A percentile compares a stretch with the other conserved stretches of the same genome.
Evolutionary conservation across 2,113 vertebrate genomes (phyloP).

Genomic region (Dasyurus viverrinus): DNA sequence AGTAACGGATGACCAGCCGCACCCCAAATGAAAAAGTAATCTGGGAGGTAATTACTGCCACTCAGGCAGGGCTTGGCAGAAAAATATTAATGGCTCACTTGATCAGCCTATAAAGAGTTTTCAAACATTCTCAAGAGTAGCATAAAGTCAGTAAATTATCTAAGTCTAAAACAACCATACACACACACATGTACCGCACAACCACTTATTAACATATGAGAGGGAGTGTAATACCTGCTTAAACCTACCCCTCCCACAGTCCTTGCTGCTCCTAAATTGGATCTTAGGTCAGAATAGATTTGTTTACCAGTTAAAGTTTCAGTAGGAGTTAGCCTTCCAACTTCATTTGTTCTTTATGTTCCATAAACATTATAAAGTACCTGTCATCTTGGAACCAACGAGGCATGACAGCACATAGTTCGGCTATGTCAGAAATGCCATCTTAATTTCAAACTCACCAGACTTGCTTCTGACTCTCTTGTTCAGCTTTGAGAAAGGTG

Average conservation of each 20-base stretch:
- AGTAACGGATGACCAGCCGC: slow-evolving; percentile 71
- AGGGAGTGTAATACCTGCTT: not conserved
- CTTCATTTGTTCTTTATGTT: not conserved
- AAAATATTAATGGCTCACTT: slow-evolving; percentile 74
- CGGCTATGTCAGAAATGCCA: not conserved
- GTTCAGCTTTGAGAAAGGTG: not conserved
- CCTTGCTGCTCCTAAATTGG: not conserved
- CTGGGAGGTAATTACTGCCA: slow-evolving; percentile 67
- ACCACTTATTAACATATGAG: not conserved
- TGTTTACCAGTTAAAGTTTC: not conserved
- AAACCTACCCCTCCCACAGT: not conserved
- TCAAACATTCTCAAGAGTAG: slow-evolving; percentile 62
- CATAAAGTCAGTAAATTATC: slow-evolving; percentile 29
- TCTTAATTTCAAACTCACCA: not conserved
- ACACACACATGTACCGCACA: not conserved
- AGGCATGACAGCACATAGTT: not conserved
- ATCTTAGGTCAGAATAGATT: slow-evolving; percentile 49
- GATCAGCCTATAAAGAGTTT: slow-evolving; percentile 66
- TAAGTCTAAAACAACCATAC: slow-evolving; percentile 21
- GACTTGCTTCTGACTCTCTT: not conserved
- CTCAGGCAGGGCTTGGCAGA: slow-evolving; percentile 56
- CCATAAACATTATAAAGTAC: not conserved
- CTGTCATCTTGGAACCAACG: fast-evolving
- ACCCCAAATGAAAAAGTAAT: slow-evolving; percentile 66
- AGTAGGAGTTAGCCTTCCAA: not conserved